Conservation (phyloP, 2,797 vertebrate species). For the Capromys pilorides region DNA sequence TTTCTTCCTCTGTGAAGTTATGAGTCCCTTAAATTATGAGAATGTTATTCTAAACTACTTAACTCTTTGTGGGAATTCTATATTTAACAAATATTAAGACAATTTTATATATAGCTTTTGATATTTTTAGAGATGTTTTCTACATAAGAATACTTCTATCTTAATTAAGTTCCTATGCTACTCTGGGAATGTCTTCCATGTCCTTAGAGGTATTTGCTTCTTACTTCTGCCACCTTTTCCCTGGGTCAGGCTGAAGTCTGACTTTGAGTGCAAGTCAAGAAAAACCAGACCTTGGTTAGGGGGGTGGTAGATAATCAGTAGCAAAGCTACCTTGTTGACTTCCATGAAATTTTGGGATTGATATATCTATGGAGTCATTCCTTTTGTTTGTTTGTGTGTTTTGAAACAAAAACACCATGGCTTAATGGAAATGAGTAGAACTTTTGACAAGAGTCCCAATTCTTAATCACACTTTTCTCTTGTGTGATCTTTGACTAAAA, state of each 20-base stretch:
- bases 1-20: slow-evolving; percentile 34
- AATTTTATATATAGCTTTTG: background rate
- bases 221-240: background rate
- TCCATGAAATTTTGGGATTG: background rate
- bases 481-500: background rate
- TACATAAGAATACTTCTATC: background rate
- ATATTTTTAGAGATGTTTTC: background rate
- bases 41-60: background rate
- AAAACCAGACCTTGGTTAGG: background rate
- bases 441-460: background rate
- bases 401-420: background rate
- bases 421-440: background rate
- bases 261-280: background rate
- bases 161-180: background rate
- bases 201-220: background rate
- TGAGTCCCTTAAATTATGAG: slow-evolving; percentile 28
- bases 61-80: slow-evolving; percentile 1
- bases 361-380: background rate
- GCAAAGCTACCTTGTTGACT: slow-evolving; percentile 1
- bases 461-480: background rate
- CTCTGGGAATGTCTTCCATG: background rate
- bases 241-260: background rate
- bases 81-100: slow-evolving; percentile 1
- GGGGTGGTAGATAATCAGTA: background rate
- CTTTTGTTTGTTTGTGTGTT: background rate